Base-by-base conservation (phyloP, 2,797 vertebrate genomes). In the Labeo calbasu region DNA sequence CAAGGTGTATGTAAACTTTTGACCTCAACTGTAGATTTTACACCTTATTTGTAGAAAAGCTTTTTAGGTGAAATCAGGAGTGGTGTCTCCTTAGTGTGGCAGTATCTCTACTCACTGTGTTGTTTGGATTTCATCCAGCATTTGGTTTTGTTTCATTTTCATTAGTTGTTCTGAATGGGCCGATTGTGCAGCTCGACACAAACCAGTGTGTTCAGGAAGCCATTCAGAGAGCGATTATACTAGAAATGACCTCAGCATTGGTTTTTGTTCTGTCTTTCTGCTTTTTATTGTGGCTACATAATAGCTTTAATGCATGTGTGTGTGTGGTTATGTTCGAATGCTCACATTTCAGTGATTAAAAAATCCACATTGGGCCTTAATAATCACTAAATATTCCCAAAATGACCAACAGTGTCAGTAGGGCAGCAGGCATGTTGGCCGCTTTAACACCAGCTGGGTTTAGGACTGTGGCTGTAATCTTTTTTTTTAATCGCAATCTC, bases 91-190 rank as follows among this genome's bases (percentile, higher is more conserved):
- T 71, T 59, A 81, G 36, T 43, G 28, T 63, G 32, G 46, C 19
- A 65, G 43, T 50, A 50, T 28, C 53, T 43, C 6, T 61, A n/a
- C 40, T 14, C 9, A 0, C 55, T 82, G 71, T 68, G 51, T 48
- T n/a, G 12, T 57, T 77, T 83, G 72, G 36, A 83, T 65, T 36
- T 76, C 32, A 55, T 83, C 81, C 81, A 83, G 70, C 46, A 11
- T 51, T 82, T 73, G 69, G 28, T 51, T 82, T 59, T 28, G 77
- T 69, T 80, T 55, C 63, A 51, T 46, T 68, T 53, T 69, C 66
- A 53, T 70, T 28, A 59, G 17, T 66, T 14, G 15, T 23, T 48
- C 65, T 83, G 32, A 83, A 77, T 83, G 82, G 23, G 51, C 65
- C 1, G 13, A 55, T 77, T 83, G 72, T 81, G 53, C 48, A n/a